Evolutionary conservation across 2,113 vertebrate species (phyloP).

Genomic region (Atractosteus spatula): DNA sequence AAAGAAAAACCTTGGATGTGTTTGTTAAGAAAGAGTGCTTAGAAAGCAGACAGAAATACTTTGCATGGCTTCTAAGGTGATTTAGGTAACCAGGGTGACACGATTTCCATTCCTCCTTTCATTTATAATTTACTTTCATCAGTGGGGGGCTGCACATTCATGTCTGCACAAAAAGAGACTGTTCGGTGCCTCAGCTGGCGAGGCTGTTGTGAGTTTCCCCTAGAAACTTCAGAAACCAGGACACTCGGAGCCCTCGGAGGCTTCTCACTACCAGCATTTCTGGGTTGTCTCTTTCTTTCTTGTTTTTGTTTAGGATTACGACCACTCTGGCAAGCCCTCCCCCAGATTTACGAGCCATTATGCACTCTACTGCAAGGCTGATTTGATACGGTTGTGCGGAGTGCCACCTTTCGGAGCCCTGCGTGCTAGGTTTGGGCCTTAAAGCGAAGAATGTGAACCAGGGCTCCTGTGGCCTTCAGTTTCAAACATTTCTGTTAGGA

Average conservation of each 20-base stretch:
- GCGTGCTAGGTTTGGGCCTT: too few relatives aligned
- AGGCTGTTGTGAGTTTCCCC: constrained; percentile 17
- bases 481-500: too few relatives aligned
- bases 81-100: constrained; percentile 50
- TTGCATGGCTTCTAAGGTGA: constrained; percentile 43
- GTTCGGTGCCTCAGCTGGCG: constrained; percentile 18
- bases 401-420: constrained; percentile 9
- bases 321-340: not conserved
- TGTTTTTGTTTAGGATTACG: not conserved
- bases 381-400: not conserved
- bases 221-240: constrained; percentile 13
- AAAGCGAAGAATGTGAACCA: too few relatives aligned
- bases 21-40: not conserved
- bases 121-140: constrained; percentile 63
- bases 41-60: constrained; percentile 34
- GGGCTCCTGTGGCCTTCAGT: too few relatives aligned
- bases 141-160: constrained; percentile 58
- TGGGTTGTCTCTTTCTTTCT: not conserved
- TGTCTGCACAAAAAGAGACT: constrained; percentile 39
- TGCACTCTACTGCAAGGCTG: not conserved
- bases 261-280: constrained; percentile 4
- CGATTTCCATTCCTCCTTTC: constrained; percentile 40
- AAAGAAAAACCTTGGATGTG: not conserved
- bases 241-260: not conserved
- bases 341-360: not conserved